Evolutionary conservation across 1,140 invertebrate species (phyloP), one percentile per base, ranked within the genome.

Genomic region (Mylabris phalerata): DNA sequence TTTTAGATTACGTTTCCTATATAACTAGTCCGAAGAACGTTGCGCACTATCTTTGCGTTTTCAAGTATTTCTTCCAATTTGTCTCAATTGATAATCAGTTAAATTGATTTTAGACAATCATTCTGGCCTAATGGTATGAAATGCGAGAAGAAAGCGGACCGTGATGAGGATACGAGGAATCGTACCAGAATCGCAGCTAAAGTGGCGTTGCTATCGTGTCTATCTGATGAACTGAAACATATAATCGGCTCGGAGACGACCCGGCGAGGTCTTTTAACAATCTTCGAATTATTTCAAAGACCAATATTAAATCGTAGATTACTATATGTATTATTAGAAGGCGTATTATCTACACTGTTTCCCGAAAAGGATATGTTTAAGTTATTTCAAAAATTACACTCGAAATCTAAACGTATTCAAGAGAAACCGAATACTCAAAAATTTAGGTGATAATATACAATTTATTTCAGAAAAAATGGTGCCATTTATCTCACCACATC

Each of bases 221-320:
- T 89, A 45, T 84, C 88, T 73, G 88, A 96, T 78, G 92, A 98
- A 75, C 75, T 98, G 49, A 87, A 91, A 69, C 90, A 92, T 72
- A 87, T 97, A 63, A 88, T 97, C 60, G 94, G 95, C 1, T 90
- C 87, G 61, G 91, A 95, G 67, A 93, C 93, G 4, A 91, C 92
- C 5, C 77, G 90, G 27, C 81, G 85, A 55, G 94, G 94, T n/a
- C 77, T 96, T 1, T 75, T 92, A n/a, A 86, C 86, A 38, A 84
- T 95, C 3, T 96, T 95, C 71, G 88, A 93, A 67, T 78, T 95
- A 62, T 87, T 95, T 66, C 93, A 97, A 79, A 82, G 88, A 60
- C 84, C 86, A 65, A 82, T 86, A 55, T 80, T 97, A 25, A 98
- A 98, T 75, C 83, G 85, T 66, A 81, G 95, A 67, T 78, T 97